Evolutionary conservation across 2,797 vertebrate species (phyloP).

Genomic region (Phoeniculus purpureus): DNA sequence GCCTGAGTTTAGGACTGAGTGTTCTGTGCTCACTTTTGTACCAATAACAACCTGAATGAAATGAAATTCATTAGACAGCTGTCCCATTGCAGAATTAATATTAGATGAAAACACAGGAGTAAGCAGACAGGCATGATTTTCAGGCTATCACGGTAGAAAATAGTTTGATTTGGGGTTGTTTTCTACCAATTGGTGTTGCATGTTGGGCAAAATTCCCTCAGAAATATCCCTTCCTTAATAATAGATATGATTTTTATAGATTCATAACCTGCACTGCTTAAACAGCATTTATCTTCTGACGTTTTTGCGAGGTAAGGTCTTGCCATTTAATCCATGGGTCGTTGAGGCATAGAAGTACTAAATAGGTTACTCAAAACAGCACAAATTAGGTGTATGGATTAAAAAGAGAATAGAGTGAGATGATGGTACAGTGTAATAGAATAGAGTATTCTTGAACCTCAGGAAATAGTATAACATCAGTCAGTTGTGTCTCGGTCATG

Average conservation of each 20-base stretch:
- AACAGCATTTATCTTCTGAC: neutral
- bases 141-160: neutral
- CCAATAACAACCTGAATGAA: neutral
- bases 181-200: neutral
- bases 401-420: neutral
- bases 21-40: neutral
- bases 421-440: neutral
- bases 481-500: neutral
- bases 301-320: neutral
- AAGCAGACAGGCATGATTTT: neutral
- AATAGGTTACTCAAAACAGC: neutral
- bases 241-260: neutral
- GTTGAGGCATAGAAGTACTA: neutral
- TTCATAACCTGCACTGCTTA: neutral
- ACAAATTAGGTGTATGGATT: neutral
- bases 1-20: slow-evolving; percentile 5
- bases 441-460: neutral
- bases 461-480: neutral
- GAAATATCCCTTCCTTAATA: neutral
- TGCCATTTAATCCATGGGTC: neutral
- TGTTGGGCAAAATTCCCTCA: neutral
- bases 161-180: neutral
- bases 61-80: neutral
- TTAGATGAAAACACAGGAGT: neutral
- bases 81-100: neutral